Base-by-base conservation (phyloP, 2,888 invertebrate genomes). In the Eristalis arbustorum region DNA sequence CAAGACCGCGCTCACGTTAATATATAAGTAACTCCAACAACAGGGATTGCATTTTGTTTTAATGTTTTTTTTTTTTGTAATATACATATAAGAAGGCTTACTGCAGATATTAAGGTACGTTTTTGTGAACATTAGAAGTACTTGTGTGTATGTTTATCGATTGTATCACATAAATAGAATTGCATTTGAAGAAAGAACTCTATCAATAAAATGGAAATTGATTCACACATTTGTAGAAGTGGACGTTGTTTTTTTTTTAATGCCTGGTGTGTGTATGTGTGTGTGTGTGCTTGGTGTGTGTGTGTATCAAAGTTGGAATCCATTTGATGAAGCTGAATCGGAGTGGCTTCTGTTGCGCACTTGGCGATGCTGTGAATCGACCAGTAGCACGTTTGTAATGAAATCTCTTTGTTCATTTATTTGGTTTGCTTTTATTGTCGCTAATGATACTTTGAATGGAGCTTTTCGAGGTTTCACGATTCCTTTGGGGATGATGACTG, bases 141-240 rank as follows among this genome's bases (percentile, higher is more conserved):
- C 49, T 1, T 49, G 49, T 49, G 49, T 49, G 49, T 74, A 64
- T 37, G 49, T 75, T 59, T 76, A 72, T 76, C 25, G 56, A 67
- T 62, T 76, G 67, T 79, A 31, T 79, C 34, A 61, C 78, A 68
- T 61, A 74, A 82, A 81, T 67, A 73, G 75, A 84, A 67, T 75
- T 78, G 78, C 64, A 72, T 78, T 78, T 72, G 59, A 78, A 64
- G 67, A 80, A 23, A 72, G 68, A 72, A 73, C 61, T 68, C 40
- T 80, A 68, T 81, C 72, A 84, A 84, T 84, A 80, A 84, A 84
- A 80, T 80, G 76, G 67, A 80, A 72, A 76, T 64, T 68, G 63
- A 80, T 80, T 84, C 72, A 84, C 80, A 80, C 59, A 80, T 81
- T 80, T 84, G 79, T 84, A 84, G 71, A 84, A 74, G 23, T 42